Conservation (phyloP, 2,113 vertebrate species). For the Hydrochoerus hydrochaeris region DNA sequence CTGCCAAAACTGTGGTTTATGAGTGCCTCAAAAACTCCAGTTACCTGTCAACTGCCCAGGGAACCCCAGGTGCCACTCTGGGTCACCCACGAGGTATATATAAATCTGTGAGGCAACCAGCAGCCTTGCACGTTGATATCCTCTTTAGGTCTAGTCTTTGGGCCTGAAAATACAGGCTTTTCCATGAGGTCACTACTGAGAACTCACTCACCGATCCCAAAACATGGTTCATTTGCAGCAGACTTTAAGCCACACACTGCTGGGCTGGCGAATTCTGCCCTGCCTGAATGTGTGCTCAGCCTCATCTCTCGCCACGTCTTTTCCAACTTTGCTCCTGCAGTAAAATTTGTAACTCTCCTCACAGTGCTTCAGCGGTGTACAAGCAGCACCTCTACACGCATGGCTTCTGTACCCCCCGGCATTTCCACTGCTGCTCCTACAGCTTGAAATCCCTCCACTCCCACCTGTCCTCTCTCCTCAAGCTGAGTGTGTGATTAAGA, state of each 20-base stretch:
- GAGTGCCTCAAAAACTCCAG: not conserved
- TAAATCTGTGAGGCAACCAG: not conserved
- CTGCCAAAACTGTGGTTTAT: not conserved
- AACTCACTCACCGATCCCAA: not conserved
- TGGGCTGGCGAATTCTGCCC: not conserved
- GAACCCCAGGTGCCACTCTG: not conserved
- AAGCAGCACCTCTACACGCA: not conserved
- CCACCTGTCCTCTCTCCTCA: not conserved
- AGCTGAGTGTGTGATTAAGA: not conserved
- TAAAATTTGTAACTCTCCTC: not conserved
- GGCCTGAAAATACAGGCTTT: not conserved
- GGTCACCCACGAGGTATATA: not conserved
- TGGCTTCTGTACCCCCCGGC: not conserved
- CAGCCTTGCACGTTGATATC: not conserved
- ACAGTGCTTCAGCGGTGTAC: not conserved
- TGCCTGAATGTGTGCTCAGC: not conserved
- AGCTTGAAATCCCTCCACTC: not conserved
- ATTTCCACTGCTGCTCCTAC: too few species aligned
- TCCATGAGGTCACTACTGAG: not conserved
- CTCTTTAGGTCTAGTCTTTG: not conserved
- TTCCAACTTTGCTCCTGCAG: not conserved
- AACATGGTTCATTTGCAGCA: not conserved
- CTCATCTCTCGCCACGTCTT: not conserved
- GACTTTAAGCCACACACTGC: not conserved
- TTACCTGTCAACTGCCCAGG: not conserved